phyloP scores from a whole-genome alignment of 2,888 invertebrate species.

The Tortricodes alternella region DNA sequence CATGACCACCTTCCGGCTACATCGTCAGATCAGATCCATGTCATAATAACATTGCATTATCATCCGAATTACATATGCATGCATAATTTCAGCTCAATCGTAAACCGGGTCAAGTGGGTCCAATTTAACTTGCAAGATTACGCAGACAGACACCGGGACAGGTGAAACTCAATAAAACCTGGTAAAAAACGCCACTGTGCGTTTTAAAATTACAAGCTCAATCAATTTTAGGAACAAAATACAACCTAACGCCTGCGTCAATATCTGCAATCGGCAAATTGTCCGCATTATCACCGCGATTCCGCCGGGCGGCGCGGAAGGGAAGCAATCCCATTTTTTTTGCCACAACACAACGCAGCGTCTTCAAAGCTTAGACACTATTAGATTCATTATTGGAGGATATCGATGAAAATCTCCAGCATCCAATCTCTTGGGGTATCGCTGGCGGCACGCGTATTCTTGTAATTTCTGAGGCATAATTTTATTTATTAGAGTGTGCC shows the following conservation, averaged over 20 bases:
- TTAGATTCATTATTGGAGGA: constrained; percentile 75
- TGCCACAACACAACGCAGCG: constrained; percentile 46
- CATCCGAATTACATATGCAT: no score
- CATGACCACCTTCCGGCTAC: no score
- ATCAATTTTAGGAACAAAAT: background rate
- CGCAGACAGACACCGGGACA: no score
- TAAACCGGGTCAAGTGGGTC: no score
- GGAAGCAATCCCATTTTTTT: constrained; percentile 53
- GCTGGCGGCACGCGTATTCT: constrained; percentile 74
- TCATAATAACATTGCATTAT: no score
- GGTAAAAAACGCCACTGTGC: no score
- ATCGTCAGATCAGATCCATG: no score
- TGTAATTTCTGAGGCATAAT: constrained; percentile 82
- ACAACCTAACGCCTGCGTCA: constrained; percentile 22
- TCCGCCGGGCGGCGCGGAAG: constrained; percentile 28
- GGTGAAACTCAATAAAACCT: no score
- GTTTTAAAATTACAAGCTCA: background rate
- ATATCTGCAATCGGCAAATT: constrained; percentile 38
- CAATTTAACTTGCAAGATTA: no score
- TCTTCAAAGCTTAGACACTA: constrained; percentile 69
- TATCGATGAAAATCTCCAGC: constrained; percentile 75
- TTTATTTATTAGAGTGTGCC: constrained; percentile 81
- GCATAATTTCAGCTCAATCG: no score
- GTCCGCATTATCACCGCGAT: constrained; percentile 36
- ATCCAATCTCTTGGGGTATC: constrained; percentile 78